Evolutionary conservation across 2,888 invertebrate genomes (phyloP).

Genomic region (Malacosoma neustria): DNA sequence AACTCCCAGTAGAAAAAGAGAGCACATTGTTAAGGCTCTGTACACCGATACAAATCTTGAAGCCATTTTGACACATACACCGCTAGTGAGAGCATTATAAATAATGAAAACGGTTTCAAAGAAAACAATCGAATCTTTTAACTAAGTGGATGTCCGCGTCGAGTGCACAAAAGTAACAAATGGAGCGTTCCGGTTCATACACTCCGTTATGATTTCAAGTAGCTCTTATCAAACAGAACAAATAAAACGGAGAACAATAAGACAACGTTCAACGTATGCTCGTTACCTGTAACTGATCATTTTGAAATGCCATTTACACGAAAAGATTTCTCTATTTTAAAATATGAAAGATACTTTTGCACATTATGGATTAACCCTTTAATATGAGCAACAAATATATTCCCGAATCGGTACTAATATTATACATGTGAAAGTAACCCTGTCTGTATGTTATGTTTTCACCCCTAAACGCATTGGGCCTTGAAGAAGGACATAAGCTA

Average conservation of each 20-base stretch:
- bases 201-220: slow-evolving; percentile 30
- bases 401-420: too few species aligned
- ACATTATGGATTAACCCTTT: too few species aligned
- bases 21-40: too few species aligned
- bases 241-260: slow-evolving; percentile 67
- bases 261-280: slow-evolving; percentile 46
- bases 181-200: slow-evolving; percentile 7
- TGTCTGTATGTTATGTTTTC: too few species aligned
- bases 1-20: too few species aligned
- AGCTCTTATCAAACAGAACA: slow-evolving; percentile 66
- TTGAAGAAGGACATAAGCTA: too few species aligned
- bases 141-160: slow-evolving; percentile 34
- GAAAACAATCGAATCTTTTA: slow-evolving; percentile 52
- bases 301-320: slow-evolving; percentile 31
- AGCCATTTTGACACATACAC: neutral
- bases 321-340: neutral
- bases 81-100: slow-evolving; percentile 20
- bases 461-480: too few species aligned
- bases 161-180: slow-evolving; percentile 15
- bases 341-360: neutral
- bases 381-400: too few species aligned
- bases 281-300: slow-evolving; percentile 39
- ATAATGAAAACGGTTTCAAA: slow-evolving; percentile 33
- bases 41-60: too few species aligned
- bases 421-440: too few species aligned